Conservation (phyloP, 2,113 vertebrate genomes). For the Macaca mulatta region DNA sequence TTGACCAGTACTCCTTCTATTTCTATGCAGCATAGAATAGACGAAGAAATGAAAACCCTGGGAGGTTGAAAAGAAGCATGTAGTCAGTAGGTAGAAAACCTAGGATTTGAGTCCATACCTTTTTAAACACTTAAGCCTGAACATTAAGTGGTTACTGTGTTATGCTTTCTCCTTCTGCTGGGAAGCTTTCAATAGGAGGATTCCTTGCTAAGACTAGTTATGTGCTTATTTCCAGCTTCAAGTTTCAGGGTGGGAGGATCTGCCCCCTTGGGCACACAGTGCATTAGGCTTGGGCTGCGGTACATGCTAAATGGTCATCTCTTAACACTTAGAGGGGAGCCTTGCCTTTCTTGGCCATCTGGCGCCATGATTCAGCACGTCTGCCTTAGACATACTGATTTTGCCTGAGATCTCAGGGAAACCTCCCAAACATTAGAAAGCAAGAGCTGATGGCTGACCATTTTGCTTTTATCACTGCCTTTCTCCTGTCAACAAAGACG, state of each 20-base stretch:
- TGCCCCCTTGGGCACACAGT: background rate
- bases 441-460: background rate
- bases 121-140: background rate
- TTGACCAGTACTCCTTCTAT: background rate
- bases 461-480: constrained; percentile 26
- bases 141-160: background rate
- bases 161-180: background rate
- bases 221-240: constrained; percentile 26
- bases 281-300: background rate
- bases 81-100: background rate
- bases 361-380: background rate
- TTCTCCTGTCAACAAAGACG: background rate
- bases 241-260: background rate
- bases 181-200: background rate
- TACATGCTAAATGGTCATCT: constrained; percentile 14
- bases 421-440: background rate
- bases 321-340: constrained; percentile 24
- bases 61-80: background rate
- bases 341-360: constrained; percentile 32
- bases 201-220: background rate
- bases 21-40: background rate
- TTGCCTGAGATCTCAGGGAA: background rate
- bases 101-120: background rate
- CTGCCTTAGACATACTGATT: constrained; percentile 39
- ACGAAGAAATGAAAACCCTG: background rate